phyloP scores from a whole-genome alignment of 2,888 invertebrate species.

The Pollenia griseotomentosa region DNA sequence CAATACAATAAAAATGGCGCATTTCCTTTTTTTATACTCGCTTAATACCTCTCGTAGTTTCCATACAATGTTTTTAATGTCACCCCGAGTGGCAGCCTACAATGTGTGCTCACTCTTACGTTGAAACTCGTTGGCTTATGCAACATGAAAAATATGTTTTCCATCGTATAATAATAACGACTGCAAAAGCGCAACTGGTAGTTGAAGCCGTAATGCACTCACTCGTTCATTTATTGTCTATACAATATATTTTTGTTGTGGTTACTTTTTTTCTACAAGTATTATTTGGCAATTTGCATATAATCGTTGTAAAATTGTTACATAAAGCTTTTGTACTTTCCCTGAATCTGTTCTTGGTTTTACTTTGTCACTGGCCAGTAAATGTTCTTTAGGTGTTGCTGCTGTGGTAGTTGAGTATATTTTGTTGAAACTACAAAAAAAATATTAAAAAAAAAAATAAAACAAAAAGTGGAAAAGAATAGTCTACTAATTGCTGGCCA shows the following conservation, averaged over 20 bases:
- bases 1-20: slow-evolving; percentile 70
- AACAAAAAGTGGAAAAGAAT: slow-evolving; percentile 36
- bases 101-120: background rate
- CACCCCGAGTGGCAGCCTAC: slow-evolving; percentile 47
- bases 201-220: slow-evolving; percentile 63
- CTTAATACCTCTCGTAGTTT: slow-evolving; percentile 50
- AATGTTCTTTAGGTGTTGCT: slow-evolving; percentile 15
- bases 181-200: slow-evolving; percentile 46
- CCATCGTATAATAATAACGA: slow-evolving; percentile 1
- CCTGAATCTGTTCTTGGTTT: background rate
- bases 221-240: background rate
- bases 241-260: slow-evolving; percentile 45
- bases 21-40: slow-evolving; percentile 55
- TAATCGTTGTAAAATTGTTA: slow-evolving; percentile 59
- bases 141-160: slow-evolving; percentile 7
- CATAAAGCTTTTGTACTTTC: slow-evolving; percentile 6
- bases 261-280: slow-evolving; percentile 16
- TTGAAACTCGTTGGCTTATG: background rate
- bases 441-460: too few relatives aligned
- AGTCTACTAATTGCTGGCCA: slow-evolving; percentile 67
- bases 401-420: slow-evolving; percentile 4
- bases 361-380: background rate
- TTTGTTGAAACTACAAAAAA: slow-evolving; percentile 20
- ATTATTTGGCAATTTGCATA: slow-evolving; percentile 70
- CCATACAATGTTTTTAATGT: slow-evolving; percentile 46